phyloP scores from a whole-genome alignment of 1,140 invertebrate genomes.

The Dendrolimus kikuchii region DNA sequence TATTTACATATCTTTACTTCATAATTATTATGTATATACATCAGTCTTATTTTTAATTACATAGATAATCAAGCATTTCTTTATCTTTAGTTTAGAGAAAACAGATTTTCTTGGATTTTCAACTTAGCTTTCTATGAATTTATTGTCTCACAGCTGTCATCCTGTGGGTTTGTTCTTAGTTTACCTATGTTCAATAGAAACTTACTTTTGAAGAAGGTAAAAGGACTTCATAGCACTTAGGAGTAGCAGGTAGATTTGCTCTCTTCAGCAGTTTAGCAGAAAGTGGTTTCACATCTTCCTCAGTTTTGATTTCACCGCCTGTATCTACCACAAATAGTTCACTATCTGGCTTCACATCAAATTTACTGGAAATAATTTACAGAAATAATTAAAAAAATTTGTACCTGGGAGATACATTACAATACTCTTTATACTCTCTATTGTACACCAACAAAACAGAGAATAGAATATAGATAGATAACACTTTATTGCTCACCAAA shows the following conservation, averaged over 20 bases:
- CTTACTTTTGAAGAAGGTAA: conserved; percentile 69
- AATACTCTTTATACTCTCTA: no score
- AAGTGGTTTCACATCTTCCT: conserved; percentile 30
- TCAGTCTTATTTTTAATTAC: no score
- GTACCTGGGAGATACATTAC: no score
- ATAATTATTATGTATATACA: no score
- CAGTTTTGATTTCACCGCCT: conserved; percentile 31
- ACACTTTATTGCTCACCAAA: no score
- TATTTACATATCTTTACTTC: no score
- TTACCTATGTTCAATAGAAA: background rate
- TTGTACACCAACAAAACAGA: background rate
- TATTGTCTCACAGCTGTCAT: no score
- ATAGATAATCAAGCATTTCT: no score
- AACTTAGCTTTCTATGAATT: no score
- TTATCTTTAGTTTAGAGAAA: no score
- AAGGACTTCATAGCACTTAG: conserved; percentile 65
- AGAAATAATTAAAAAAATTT: background rate
- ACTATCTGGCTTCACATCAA: conserved; percentile 68
- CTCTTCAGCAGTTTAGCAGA: conserved; percentile 58
- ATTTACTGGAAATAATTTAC: conserved; percentile 41
- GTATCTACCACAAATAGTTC: conserved; percentile 73
- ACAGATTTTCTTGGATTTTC: no score
- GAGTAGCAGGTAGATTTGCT: conserved; percentile 53
- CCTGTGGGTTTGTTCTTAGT: no score
- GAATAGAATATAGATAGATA: background rate